These are phyloP conservation scores for Crocallis elinguaria DNA, from an alignment of 2,888 invertebrate genomes.

Conservation along the genomic window DNA sequence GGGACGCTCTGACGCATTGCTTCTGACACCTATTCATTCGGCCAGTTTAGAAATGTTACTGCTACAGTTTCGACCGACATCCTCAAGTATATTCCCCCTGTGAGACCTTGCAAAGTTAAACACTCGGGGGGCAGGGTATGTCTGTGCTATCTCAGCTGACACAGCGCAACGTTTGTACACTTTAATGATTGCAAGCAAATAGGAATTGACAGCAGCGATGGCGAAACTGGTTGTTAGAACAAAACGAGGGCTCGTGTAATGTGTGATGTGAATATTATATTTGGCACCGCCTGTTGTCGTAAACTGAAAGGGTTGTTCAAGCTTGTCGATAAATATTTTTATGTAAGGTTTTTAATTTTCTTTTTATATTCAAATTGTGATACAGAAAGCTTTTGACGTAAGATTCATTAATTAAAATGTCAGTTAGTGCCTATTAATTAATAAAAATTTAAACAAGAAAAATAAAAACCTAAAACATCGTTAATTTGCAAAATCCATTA, in stretches of 20 bases:
- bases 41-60: slow-evolving; percentile 62
- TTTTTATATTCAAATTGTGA: background rate
- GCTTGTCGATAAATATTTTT: slow-evolving; percentile 39
- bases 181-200: slow-evolving; percentile 78
- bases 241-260: slow-evolving; percentile 61
- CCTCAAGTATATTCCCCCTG: slow-evolving; percentile 40
- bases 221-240: slow-evolving; percentile 76
- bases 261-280: slow-evolving; percentile 79
- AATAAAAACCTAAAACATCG: too few species aligned
- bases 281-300: slow-evolving; percentile 46
- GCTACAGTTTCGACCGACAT: slow-evolving; percentile 44
- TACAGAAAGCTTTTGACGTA: too few species aligned
- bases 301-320: slow-evolving; percentile 49
- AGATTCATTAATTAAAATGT: too few species aligned
- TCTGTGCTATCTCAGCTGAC: slow-evolving; percentile 26
- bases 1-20: slow-evolving; percentile 68
- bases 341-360: slow-evolving; percentile 10
- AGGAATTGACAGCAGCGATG: slow-evolving; percentile 75
- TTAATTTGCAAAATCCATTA: too few species aligned
- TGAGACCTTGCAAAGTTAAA: slow-evolving; percentile 30
- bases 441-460: too few species aligned
- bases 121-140: slow-evolving; percentile 43
- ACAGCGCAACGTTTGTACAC: slow-evolving; percentile 53
- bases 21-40: slow-evolving; percentile 78
- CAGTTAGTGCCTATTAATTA: too few species aligned